Evolutionary conservation across 2,888 invertebrate species (phyloP), one percentile per base, ranked within the genome.

Genomic region (Amblyjoppa proteus): DNA sequence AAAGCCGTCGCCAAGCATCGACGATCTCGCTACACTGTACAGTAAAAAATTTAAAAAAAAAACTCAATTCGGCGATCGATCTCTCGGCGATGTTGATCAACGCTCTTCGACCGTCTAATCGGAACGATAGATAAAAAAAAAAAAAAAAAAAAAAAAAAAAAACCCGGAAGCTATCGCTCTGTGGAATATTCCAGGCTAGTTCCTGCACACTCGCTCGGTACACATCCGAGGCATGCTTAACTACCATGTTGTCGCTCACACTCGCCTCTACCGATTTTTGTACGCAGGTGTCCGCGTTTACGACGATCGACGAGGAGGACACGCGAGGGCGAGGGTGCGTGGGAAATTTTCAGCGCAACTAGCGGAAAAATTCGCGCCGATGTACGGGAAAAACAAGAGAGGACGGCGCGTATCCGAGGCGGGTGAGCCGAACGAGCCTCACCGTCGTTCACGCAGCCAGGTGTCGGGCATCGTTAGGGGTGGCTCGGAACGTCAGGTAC

Each of bases 391-490:
- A 41, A 61, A 51, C 34, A 80, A 45, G 64, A 41, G 20, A n/a
- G 73, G 34, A 45, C 28, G 51, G 38, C 71, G 25, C 61, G 64
- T 34, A 49, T 79, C 53, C 61, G 70, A 61, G 38, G 9, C 16
- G 31, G n/a, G 25, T 11, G 25, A n/a, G 41, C 64, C 51, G 58
- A 74, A 68, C 64, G 41, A 49, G 68, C 34, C 34, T 75, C 64
- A 25, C 51, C 31, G 25, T 71, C 61, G 45, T 84, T 61, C 61
- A 25, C 16, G 58, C 31, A 34, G 34, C 64, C 38, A 76, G 71
- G 76, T 11, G 71, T 76, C 66, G 71, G 56, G 56, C 34, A 71
- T 84, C 84, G 80, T 80, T 80, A 76, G 66, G 56, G 68, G 73
- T 69, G 25, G 71, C 71, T 64, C 49, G 34, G 25, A 71, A 78